Evolutionary conservation across 2,113 vertebrate species (phyloP).

Genomic region (Puntigrus tetrazona): DNA sequence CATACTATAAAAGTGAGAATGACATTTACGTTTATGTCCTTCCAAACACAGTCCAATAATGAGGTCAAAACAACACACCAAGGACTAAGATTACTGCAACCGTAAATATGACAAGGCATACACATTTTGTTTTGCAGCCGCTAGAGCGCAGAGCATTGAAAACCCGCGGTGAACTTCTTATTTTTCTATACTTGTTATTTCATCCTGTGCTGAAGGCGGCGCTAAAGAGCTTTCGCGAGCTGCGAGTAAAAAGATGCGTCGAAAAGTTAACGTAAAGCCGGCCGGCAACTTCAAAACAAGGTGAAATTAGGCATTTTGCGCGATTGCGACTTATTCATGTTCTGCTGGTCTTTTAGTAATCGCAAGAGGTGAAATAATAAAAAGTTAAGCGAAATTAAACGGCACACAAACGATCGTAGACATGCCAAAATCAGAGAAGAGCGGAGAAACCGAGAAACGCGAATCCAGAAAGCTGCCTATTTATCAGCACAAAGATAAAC

Average conservation of each 20-base stretch:
- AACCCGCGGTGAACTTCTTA: not conserved
- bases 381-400: not conserved
- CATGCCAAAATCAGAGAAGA: constrained; percentile 62
- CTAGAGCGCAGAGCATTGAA: not conserved
- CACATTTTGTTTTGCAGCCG: not conserved
- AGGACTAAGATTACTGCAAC: too few relatives aligned
- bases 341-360: not conserved
- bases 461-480: constrained; percentile 79
- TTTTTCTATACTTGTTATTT: too few relatives aligned
- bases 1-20: too few relatives aligned
- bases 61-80: too few relatives aligned
- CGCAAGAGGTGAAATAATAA: not conserved
- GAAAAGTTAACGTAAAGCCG: not conserved
- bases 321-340: not conserved
- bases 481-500: constrained; percentile 74
- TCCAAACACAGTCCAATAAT: too few relatives aligned
- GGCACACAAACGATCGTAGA: not conserved
- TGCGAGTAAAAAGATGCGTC: not conserved
- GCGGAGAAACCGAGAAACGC: constrained; percentile 26
- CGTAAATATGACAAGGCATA: not conserved
- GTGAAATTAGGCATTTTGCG: not conserved
- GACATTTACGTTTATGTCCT: too few relatives aligned
- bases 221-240: not conserved
- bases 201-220: not conserved
- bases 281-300: not conserved